These are phyloP conservation scores for Tinamus major DNA, from an alignment of 2,797 vertebrate genomes.

Conservation along the genomic window DNA sequence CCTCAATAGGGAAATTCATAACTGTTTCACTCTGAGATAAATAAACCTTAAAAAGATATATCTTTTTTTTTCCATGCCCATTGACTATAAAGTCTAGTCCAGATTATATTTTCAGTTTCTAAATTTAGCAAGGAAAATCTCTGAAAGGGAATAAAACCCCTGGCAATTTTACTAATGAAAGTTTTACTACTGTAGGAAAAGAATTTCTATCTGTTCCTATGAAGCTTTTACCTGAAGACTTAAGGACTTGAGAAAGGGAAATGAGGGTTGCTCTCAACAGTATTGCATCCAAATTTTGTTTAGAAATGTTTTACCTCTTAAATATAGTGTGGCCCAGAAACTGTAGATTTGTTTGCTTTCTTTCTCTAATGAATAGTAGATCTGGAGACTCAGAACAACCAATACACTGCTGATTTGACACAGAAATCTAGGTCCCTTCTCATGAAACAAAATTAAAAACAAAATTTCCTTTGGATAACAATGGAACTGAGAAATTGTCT, in stretches of 20 bases:
- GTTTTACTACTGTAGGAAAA: not conserved
- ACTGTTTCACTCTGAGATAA: not conserved
- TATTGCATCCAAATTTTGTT: not conserved
- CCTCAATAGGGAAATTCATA: not conserved
- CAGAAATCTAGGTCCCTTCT: not conserved
- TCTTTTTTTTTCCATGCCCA: not conserved
- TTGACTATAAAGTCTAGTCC: not conserved
- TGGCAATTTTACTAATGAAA: not conserved
- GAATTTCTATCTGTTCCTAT: not conserved
- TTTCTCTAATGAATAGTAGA: not conserved
- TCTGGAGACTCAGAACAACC: not conserved
- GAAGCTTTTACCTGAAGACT: not conserved
- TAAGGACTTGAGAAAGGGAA: not conserved
- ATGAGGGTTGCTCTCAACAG: not conserved
- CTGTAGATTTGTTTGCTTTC: accelerated
- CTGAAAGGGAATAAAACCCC: accelerated
- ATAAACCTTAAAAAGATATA: not conserved
- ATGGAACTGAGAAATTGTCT: not conserved
- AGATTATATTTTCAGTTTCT: not conserved
- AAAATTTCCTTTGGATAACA: not conserved
- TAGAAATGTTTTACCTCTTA: not conserved
- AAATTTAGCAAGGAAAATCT: not conserved
- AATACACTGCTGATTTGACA: not conserved
- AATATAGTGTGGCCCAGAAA: not conserved
- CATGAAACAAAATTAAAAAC: not conserved